phyloP scores from a whole-genome alignment of 2,797 vertebrate genomes.

The Melanotaenia maccullochi region DNA sequence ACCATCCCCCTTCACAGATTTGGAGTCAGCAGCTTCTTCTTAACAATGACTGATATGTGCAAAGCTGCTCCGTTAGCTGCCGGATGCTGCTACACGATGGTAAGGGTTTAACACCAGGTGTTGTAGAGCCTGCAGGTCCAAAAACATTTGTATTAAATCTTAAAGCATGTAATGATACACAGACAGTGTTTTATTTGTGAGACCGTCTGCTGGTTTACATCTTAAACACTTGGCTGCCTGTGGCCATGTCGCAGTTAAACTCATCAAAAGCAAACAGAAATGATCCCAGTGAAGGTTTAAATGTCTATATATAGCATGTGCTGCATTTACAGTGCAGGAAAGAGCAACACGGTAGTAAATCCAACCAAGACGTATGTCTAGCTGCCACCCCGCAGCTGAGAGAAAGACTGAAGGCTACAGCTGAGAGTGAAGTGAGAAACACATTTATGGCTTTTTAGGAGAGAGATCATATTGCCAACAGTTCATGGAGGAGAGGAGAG shows the following conservation, averaged over 20 bases:
- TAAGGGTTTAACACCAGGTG: no score
- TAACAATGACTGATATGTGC: slow-evolving; percentile 72
- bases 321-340: background rate
- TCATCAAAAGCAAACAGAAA: background rate
- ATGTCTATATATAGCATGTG: background rate
- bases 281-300: background rate
- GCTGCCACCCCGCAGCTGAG: no score
- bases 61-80: slow-evolving; percentile 45
- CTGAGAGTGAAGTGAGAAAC: no score
- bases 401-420: no score
- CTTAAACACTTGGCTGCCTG: background rate
- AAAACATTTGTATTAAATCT: background rate
- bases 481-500: no score
- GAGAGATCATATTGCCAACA: no score
- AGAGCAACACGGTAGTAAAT: no score
- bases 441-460: no score
- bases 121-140: background rate
- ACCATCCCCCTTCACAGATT: slow-evolving; percentile 69
- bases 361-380: no score
- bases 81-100: background rate
- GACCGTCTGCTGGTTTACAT: no score
- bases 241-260: background rate
- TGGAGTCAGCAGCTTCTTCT: slow-evolving; percentile 80
- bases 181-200: no score
- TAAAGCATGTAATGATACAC: background rate